Evolutionary conservation across 1,140 invertebrate species (phyloP).

Genomic region (Zeugodacus cucurbitae): DNA sequence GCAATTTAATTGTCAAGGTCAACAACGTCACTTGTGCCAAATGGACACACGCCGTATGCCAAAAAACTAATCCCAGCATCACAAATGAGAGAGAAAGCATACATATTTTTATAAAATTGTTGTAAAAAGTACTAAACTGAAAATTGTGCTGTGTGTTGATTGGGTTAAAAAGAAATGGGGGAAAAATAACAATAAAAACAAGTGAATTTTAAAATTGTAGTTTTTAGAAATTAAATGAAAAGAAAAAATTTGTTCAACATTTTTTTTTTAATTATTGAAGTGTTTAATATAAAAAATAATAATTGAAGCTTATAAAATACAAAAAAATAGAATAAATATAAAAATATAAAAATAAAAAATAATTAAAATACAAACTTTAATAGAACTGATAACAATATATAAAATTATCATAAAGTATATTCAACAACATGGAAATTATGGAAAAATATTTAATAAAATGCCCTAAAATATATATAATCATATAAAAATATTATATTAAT

Average conservation of each 20-base stretch:
- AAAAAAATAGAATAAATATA: not conserved
- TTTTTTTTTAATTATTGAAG: too few relatives aligned
- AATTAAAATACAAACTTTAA: not conserved
- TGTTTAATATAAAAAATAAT: not conserved
- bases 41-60: not conserved
- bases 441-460: too few relatives aligned
- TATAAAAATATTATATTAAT: too few relatives aligned
- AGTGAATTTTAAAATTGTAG: too few relatives aligned
- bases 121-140: too few relatives aligned
- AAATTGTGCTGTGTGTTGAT: not conserved
- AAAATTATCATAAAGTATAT: too few relatives aligned
- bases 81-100: not conserved
- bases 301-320: not conserved
- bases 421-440: too few relatives aligned
- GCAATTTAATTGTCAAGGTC: not conserved
- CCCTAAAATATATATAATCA: too few relatives aligned
- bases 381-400: not conserved
- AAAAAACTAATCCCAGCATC: not conserved
- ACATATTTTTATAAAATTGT: not conserved
- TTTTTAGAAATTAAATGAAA: too few relatives aligned
- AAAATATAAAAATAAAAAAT: too few relatives aligned
- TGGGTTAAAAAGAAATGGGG: not conserved
- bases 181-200: too few relatives aligned
- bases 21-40: not conserved
- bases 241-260: too few relatives aligned